Percentiles rank a stretch among this genome's conserved stretches.
phyloP scores from a whole-genome alignment of 2,113 vertebrate species.

The Pogona vitticeps region DNA sequence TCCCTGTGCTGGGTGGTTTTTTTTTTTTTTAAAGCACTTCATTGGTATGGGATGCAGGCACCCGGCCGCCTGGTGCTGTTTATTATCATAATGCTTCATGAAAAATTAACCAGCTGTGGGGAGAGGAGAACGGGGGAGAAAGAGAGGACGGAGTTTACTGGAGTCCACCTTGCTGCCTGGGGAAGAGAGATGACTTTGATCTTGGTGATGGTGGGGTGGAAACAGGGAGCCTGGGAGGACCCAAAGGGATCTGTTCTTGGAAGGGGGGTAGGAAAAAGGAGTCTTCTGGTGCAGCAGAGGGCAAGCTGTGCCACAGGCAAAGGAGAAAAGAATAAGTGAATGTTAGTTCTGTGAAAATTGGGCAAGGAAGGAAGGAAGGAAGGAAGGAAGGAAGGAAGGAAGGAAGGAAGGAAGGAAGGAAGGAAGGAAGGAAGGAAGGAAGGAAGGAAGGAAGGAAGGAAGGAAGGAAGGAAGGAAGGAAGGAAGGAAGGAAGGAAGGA shows the following conservation, averaged over 20 bases:
- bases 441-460: neutral
- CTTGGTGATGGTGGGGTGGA: neutral
- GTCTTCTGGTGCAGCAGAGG: slow-evolving; percentile 11
- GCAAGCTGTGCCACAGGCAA: slow-evolving; percentile 7
- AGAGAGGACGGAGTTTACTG: slow-evolving; percentile 12
- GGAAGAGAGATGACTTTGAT: neutral
- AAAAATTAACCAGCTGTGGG: slow-evolving; percentile 48
- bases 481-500: too few relatives aligned
- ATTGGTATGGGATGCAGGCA: slow-evolving; percentile 49
- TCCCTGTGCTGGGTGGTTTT: neutral
- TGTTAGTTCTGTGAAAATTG: neutral
- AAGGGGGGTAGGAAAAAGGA: neutral
- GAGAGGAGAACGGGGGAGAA: slow-evolving; percentile 29
- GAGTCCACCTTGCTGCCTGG: slow-evolving; percentile 30
- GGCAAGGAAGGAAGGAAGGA: neutral
- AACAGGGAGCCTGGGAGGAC: neutral
- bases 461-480: too few relatives aligned
- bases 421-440: neutral
- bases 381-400: too few relatives aligned
- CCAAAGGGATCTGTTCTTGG: slow-evolving; percentile 10
- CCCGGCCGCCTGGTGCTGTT: neutral
- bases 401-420: too few relatives aligned
- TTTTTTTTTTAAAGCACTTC: slow-evolving; percentile 33
- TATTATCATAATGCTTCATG: slow-evolving; percentile 36
- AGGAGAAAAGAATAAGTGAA: neutral